A percentile compares a stretch with the other conserved stretches of the same genome.
phyloP scores from a whole-genome alignment of 2,113 vertebrate species.

The Macheiramphus alcinus region DNA sequence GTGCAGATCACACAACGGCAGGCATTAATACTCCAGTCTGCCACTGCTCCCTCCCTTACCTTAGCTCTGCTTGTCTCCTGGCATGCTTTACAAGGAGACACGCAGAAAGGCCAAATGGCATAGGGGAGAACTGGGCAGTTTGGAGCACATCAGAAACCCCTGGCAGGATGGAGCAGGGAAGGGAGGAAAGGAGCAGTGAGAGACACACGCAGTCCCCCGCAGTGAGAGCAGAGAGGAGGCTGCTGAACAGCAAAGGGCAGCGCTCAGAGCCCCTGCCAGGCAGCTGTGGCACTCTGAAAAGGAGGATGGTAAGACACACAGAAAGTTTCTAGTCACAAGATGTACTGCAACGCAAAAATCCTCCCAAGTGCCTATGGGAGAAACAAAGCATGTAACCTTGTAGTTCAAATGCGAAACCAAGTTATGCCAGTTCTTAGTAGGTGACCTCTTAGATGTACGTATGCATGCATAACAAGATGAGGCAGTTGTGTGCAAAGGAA shows the following conservation, averaged over 20 bases:
- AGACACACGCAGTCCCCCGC: accelerated
- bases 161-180: neutral
- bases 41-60: neutral
- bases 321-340: neutral
- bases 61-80: neutral
- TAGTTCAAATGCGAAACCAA: slow-evolving; percentile 4
- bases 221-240: neutral
- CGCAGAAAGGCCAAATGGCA: neutral
- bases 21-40: neutral
- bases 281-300: accelerated
- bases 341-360: neutral
- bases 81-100: neutral
- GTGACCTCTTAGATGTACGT: neutral
- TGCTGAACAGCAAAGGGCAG: neutral
- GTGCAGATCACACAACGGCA: neutral
- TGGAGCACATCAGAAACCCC: neutral
- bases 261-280: neutral
- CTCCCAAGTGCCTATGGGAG: neutral
- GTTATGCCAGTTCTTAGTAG: neutral
- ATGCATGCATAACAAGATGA: neutral
- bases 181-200: neutral
- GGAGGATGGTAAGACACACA: neutral
- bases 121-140: neutral
- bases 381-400: neutral
- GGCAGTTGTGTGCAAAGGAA: slow-evolving; percentile 27